Conservation (phyloP, 2,888 invertebrate species). For the Luperina nickerlii region DNA sequence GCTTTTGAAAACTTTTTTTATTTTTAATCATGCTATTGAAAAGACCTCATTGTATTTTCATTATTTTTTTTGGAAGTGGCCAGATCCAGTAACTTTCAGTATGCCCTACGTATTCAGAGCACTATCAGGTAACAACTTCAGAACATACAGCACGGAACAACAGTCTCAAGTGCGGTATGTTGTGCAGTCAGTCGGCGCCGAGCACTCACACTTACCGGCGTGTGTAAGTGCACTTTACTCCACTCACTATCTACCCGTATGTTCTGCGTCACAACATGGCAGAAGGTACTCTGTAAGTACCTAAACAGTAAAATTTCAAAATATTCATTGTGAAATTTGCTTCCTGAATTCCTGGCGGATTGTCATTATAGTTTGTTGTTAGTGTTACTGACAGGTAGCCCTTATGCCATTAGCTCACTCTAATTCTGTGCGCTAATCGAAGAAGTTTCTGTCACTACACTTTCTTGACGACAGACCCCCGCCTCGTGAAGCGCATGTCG, state of each 20-base stretch:
- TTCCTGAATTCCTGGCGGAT: background rate
- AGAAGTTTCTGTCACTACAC: background rate
- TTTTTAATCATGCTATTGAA: too few species aligned
- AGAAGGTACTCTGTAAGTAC: background rate
- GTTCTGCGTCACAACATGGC: slow-evolving; percentile 2
- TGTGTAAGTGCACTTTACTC: slow-evolving; percentile 16
- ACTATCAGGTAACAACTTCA: background rate
- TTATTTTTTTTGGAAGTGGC: too few species aligned
- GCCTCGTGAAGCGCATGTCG: background rate
- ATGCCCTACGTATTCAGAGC: background rate
- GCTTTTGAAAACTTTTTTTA: too few species aligned
- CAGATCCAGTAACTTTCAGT: too few species aligned
- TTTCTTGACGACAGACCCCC: background rate
- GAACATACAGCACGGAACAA: background rate
- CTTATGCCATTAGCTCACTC: background rate
- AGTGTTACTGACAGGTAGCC: background rate
- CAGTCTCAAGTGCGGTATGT: background rate
- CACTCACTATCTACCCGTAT: background rate
- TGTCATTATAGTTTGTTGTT: background rate
- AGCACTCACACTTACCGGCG: too few species aligned
- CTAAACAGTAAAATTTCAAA: background rate
- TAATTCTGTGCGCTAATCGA: background rate
- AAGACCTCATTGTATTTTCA: too few species aligned
- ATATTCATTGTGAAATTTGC: background rate
- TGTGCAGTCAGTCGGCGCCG: background rate